Percentiles rank a stretch among this genome's conserved stretches.
Conservation (phyloP, 1,140 invertebrate species). For the Drosophila suzukii region DNA sequence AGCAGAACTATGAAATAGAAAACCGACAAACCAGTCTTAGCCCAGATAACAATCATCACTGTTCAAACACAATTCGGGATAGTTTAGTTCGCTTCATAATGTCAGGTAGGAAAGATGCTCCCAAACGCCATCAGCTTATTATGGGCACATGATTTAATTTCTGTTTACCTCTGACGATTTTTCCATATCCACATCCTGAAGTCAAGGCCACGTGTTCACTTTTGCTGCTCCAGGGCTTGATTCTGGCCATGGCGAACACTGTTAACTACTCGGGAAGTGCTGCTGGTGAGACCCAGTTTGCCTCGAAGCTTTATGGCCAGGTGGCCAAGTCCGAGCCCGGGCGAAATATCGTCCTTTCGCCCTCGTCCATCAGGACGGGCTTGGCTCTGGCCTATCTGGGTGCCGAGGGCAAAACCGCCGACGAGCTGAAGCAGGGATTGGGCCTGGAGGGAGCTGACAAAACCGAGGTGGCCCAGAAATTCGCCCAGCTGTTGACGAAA, state of each 20-base stretch:
- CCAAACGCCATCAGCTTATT: background rate
- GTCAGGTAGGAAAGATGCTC: constrained; percentile 24
- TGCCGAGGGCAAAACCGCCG: constrained; percentile 85
- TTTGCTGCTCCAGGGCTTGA: constrained; percentile 19
- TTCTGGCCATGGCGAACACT: constrained; percentile 19
- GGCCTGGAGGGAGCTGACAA: constrained; percentile 53
- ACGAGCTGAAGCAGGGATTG: constrained; percentile 84
- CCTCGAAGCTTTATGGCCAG: constrained; percentile 37
- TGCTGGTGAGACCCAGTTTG: constrained; percentile 39
- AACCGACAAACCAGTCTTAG: constrained; percentile 5
- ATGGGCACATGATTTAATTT: background rate
- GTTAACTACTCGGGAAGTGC: background rate
- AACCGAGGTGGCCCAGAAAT: constrained; percentile 27
- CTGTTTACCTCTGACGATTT: background rate
- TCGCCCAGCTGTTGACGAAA: constrained; percentile 30
- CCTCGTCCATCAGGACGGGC: constrained; percentile 86
- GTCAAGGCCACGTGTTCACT: constrained; percentile 6
- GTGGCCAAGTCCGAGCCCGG: constrained; percentile 14
- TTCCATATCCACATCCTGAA: background rate
- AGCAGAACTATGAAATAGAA: constrained; percentile 2
- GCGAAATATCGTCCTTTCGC: constrained; percentile 86
- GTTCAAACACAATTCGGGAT: background rate
- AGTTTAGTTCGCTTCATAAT: constrained; percentile 16
- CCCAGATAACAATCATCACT: background rate
- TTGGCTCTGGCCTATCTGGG: constrained; percentile 86